Evolutionary conservation across 2,888 invertebrate genomes (phyloP).

Genomic region (Hipparchia sbordonii): DNA sequence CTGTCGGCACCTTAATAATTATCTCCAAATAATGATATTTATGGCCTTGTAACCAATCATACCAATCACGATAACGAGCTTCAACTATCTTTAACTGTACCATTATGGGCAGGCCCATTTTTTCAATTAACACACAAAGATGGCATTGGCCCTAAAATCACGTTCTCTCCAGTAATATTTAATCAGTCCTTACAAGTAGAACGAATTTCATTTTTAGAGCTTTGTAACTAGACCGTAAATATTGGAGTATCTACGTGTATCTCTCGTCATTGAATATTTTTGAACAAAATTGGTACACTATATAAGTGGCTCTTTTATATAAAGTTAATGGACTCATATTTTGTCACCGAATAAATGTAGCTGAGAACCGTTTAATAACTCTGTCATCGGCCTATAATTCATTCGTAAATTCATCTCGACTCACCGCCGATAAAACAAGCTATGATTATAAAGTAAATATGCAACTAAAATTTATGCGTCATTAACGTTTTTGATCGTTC

Average conservation of each 20-base stretch:
- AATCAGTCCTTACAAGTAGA: not conserved
- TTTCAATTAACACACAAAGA: conserved; percentile 23
- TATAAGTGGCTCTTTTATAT: no score
- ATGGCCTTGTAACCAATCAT: conserved; percentile 28
- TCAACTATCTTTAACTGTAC: conserved; percentile 21
- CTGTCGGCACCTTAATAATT: not conserved
- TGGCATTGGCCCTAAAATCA: conserved; percentile 11
- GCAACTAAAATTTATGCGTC: no score
- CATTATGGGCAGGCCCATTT: conserved; percentile 34
- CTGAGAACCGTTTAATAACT: no score
- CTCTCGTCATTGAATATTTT: not conserved
- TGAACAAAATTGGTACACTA: not conserved
- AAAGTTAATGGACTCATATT: no score
- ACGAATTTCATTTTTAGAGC: conserved; percentile 4
- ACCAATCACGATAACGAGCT: conserved; percentile 14
- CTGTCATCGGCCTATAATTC: no score
- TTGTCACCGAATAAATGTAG: no score
- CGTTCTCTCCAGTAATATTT: not conserved
- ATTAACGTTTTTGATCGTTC: no score
- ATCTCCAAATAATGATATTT: conserved; percentile 1
- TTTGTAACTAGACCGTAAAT: conserved; percentile 1
- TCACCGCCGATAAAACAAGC: no score
- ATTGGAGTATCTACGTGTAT: not conserved
- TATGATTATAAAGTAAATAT: no score
- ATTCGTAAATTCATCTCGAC: no score